Base-by-base conservation (phyloP, 2,888 invertebrate genomes). In the Minunthozetes semirufus region DNA sequence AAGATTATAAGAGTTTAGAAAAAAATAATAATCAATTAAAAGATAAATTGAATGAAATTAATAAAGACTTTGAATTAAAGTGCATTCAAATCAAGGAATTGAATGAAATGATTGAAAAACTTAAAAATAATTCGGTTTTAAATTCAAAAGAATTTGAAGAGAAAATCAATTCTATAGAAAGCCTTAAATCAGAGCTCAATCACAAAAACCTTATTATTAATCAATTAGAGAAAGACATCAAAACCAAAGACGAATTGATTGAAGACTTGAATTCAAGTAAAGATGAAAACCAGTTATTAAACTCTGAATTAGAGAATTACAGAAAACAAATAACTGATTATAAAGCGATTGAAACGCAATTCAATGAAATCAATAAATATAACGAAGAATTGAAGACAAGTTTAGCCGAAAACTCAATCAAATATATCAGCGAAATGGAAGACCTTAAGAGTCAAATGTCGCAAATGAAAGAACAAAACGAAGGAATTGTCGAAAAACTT, bases 31-130 rank as follows among this genome's bases (percentile, higher is more conserved):
- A 74, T 38, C 73, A 76, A 46, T 70, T 75, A 19, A 33, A 71
- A 15, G 72, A 74, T 50, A 76, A 72, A n/a, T 56, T 72, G 50
- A 72, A 56, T 73, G 74, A 48, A 13, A 73, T 77, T 29, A 72
- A 68, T 53, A 73, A 73, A 48, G 72, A 72, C 29, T 72, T 76
- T 70, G 74, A 76, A 46, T 74, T 75, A 11, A 75, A 77, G 59
- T 75, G 74, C 53, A 74, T 75, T 68, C 72, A 72, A 46, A 76
- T 76, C 25, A 33, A 72, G 22, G 76, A 77, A 59, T 27, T 77
- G 25, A 74, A 72, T 71, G 53, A 66, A 17, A 72, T 63, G 13
- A 42, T 76, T 17, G 76, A 76, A 70, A 42, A 73, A 22, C 38
- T 42, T 11, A 0, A 22, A 42, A 68, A 8, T 2, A 27, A 61